Conservation (phyloP, 1,140 invertebrate genomes). For the Dufourea novaeangliae region DNA sequence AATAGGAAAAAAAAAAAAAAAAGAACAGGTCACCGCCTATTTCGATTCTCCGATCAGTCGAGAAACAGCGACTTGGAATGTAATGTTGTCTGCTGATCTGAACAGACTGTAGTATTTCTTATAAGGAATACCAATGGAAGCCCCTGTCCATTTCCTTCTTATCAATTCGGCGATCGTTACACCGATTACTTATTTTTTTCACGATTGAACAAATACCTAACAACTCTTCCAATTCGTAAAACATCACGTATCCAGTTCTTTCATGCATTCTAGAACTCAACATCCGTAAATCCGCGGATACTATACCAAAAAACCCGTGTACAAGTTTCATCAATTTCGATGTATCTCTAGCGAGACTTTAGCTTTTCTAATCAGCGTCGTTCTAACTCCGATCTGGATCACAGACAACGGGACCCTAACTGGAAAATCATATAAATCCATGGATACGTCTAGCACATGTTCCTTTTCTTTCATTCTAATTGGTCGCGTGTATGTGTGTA, state of each 20-base stretch:
- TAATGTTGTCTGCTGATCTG: background rate
- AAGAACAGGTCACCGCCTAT: background rate
- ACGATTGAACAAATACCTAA: background rate
- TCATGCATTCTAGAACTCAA: background rate
- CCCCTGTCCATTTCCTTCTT: conserved; percentile 4
- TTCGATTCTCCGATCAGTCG: background rate
- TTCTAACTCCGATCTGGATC: background rate
- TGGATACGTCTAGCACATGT: background rate
- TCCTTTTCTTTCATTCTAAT: background rate
- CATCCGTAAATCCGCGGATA: too few species aligned
- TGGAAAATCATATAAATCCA: background rate
- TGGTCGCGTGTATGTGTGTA: too few species aligned
- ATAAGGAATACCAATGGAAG: conserved; percentile 29
- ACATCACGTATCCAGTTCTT: background rate
- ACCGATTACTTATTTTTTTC: background rate
- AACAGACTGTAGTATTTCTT: background rate
- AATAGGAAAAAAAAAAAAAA: too few species aligned
- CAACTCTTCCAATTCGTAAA: background rate
- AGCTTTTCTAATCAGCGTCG: background rate
- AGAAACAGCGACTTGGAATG: conserved; percentile 37
- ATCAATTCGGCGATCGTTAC: background rate
- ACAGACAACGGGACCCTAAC: background rate
- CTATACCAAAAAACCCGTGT: too few species aligned
- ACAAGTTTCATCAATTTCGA: background rate
- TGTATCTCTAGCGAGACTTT: background rate